These are phyloP conservation scores for Allygus modestus DNA, from an alignment of 2,888 invertebrate genomes.

Conservation along the genomic window DNA sequence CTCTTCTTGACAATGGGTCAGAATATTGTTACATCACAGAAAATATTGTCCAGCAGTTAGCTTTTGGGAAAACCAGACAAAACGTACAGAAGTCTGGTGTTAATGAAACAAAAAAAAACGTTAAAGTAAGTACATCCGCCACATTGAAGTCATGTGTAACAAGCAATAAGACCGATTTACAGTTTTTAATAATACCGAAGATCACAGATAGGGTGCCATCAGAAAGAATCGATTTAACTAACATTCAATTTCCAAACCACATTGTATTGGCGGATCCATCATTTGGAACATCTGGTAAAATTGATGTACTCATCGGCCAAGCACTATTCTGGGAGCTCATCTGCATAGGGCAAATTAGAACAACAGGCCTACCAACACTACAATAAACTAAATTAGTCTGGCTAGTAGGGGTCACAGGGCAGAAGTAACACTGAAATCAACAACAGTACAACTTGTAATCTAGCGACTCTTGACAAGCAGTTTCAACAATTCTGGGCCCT, in stretches of 20 bases:
- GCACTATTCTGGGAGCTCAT: constrained; percentile 15
- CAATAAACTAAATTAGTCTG: constrained; percentile 44
- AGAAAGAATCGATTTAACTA: background rate
- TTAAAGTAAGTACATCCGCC: background rate
- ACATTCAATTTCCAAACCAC: constrained; percentile 10
- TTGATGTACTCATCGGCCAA: constrained; percentile 31
- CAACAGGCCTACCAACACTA: background rate
- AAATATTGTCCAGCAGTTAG: constrained; percentile 12
- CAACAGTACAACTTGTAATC: background rate
- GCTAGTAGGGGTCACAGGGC: constrained; percentile 14
- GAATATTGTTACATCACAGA: constrained; percentile 31
- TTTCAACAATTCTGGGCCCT: constrained; percentile 29
- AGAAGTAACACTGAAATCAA: background rate
- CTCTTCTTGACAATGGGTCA: constrained; percentile 25
- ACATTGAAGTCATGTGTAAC: background rate
- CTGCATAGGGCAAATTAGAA: constrained; percentile 29
- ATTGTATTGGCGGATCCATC: constrained; percentile 30
- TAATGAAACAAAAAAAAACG: background rate
- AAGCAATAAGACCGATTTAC: constrained; percentile 22
- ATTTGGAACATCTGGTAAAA: constrained; percentile 1
- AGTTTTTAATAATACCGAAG: constrained; percentile 3
- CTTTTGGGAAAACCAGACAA: background rate
- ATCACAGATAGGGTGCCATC: constrained; percentile 23
- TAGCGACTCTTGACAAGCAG: background rate
- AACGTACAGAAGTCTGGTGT: constrained; percentile 25